Evolutionary conservation across 2,113 vertebrate species (phyloP), one percentile per base, ranked within the genome.

Genomic region (Zosterops hypoxanthus): DNA sequence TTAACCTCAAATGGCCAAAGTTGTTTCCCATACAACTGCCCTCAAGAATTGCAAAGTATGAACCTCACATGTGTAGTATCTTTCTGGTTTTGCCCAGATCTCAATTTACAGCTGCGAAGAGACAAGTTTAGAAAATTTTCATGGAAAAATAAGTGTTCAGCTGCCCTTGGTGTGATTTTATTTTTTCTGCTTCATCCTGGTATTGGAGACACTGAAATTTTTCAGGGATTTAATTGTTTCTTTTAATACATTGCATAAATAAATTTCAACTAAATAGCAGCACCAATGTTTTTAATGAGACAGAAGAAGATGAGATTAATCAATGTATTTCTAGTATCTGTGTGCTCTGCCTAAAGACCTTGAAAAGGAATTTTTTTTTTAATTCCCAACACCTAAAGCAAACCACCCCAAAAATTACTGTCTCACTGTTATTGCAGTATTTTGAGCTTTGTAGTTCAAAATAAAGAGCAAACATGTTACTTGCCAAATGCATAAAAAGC

Each of bases 401-500:
- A 84, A 57, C 44, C 49, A 73, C 53, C 12, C 41, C 60, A n/a
- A 88, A 61, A 86, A 47, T 55, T 57, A 24, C 23, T 55, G 41
- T 22, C 49, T 19, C 15, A 14, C 21, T 73, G 20, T 72, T 94
- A 14, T 72, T 81, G 39, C 34, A 41, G 28, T 63, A 49, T 29
- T 86, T 88, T 15, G 19, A 83, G 47, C 44, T 64, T 64, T 70
- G 26, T 33, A 44, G 26, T 41, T 72, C 57, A 88, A 76, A 79
- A 88, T 42, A 75, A 89, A 94, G n/a, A 44, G 56, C 70, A 80
- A 96, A 93, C 39, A n/a, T 53, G 31, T 6, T 82, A 19, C 41
- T 46, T 83, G 73, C n/a, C 71, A 95, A 86, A 80, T 73, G 41
- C 59, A 24, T 69, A 41, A 96, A 94, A 96, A 85, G 24, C 5